phyloP scores from a whole-genome alignment of 2,113 vertebrate genomes.

The Indicator maculatus region DNA sequence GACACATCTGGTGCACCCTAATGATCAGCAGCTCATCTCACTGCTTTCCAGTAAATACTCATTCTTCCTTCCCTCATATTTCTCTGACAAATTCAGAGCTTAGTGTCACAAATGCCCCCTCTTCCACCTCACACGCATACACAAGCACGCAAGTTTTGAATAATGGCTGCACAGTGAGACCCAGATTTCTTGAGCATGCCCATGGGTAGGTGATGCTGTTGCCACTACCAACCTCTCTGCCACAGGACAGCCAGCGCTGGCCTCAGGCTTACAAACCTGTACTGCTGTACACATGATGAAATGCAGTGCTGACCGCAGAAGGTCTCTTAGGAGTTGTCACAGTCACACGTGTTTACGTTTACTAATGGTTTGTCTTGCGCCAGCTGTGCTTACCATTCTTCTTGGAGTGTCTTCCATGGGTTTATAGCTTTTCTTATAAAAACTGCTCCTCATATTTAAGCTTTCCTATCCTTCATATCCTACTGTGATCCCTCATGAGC shows the following conservation, averaged over 20 bases:
- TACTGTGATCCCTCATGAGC: background rate
- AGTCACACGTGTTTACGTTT: background rate
- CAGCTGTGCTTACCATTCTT: background rate
- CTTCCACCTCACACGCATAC: background rate
- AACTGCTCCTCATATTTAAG: background rate
- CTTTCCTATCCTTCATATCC: background rate
- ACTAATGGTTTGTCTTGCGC: background rate
- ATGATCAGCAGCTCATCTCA: background rate
- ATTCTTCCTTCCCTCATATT: background rate
- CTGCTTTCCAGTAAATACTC: background rate
- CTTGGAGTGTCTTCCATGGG: background rate
- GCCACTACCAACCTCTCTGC: background rate
- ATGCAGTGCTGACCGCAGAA: background rate
- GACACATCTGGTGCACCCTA: background rate
- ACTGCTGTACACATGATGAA: fast-evolving
- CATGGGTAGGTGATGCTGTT: background rate
- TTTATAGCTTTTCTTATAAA: background rate
- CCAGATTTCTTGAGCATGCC: background rate
- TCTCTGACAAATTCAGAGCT: background rate
- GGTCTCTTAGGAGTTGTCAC: background rate
- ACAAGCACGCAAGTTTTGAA: background rate
- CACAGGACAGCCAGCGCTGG: fast-evolving
- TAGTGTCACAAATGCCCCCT: background rate
- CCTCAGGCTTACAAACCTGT: fast-evolving
- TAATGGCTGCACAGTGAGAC: background rate